Evolutionary conservation across 1,140 invertebrate genomes (phyloP), one percentile per base, ranked within the genome.

Genomic region (Diabrotica virgifera): DNA sequence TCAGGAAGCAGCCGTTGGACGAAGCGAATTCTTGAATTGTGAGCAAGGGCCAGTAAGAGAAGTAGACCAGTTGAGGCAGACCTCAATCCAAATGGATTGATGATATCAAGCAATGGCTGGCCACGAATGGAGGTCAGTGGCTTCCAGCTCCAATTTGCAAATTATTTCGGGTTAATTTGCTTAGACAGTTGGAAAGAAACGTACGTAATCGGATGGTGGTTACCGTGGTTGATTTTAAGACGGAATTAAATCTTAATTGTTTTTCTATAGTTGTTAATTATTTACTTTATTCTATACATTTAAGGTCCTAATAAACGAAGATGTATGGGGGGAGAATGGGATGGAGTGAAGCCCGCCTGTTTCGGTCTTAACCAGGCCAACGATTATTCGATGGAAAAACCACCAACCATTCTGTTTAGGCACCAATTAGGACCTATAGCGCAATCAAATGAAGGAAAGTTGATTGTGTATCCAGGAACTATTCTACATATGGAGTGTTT

Each of bases 401-500:
- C 90, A 0, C 92, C 92, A 0, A 94, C 92, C 5, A 92, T 94
- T 62, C 77, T 94, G 14, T 93, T 94, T 76, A 82, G 92, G 0
- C 89, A 93, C 78, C 85, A 89, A 53, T 79, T 88, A 36, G 92
- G 92, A 0, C 90, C 91, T 0, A 94, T 94, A 62, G 91, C 90
- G 5, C 91, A 94, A 79, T 93, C 89, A 62, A 93, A 92, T 70
- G 90, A 93, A 69, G 92, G 92, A 4, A 89, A 90, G 64, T 79
- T 94, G 12, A 86, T 95, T 51, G 90, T 94, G 0, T 93, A 92
- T 78, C 92, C 92, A 0, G 91, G 91, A 1, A 91, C 91, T 0
- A 89, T 90, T 5, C 78, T 94, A 24, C 90, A 94, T 74, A 90
- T 94, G 87, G 92, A 94, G 77, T 94, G 92, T 71, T 79, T 94